Evolutionary conservation across 2,888 invertebrate genomes (phyloP), one percentile per base, ranked within the genome.

Genomic region (Leptinotarsa tumamoca): DNA sequence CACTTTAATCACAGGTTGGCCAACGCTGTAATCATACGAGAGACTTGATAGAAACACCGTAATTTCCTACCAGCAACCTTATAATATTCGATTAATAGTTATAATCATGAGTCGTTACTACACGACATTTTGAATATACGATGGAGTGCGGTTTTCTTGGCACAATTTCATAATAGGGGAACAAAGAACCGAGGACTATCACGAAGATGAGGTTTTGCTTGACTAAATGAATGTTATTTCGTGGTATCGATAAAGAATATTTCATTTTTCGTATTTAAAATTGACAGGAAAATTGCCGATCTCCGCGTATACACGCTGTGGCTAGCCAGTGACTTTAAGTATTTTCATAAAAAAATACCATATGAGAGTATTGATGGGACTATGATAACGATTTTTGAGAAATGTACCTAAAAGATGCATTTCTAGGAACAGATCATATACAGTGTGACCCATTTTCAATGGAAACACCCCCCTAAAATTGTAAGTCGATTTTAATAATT

Each of bases 71-170:
- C 79, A 73, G 76, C 78, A 78, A 77, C 78, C 74, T 79, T 81
- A 81, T 82, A 82, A 82, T 82, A 80, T 81, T 75, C 73, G 71
- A 80, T 81, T 81, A 81, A 82, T 82, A 78, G 79, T 80, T 82
- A 82, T 82, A 80, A 82, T 82, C 79, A 80, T 80, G 79, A 67
- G 79, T 79, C 79, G 82, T 77, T 80, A 79, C 73, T 52, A 61
- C 72, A 79, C 80, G 81, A 80, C 77, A 77, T 78, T 71, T 71
- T 56, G 69, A 27, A 69, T 69, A 69, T 69, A 61, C 61, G 61
- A 67, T 61, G 23, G 52, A 70, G 63, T 70, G 70, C 71, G 58
- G 56, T 71, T 71, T 73, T 71, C 74, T 68, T 61, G 71, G 43
- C 74, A 67, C 71, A 61, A 69, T 71, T 74, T 74, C 69, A 67